Evolutionary conservation across 1,140 invertebrate species (phyloP).

Genomic region (Halesus radiatus): DNA sequence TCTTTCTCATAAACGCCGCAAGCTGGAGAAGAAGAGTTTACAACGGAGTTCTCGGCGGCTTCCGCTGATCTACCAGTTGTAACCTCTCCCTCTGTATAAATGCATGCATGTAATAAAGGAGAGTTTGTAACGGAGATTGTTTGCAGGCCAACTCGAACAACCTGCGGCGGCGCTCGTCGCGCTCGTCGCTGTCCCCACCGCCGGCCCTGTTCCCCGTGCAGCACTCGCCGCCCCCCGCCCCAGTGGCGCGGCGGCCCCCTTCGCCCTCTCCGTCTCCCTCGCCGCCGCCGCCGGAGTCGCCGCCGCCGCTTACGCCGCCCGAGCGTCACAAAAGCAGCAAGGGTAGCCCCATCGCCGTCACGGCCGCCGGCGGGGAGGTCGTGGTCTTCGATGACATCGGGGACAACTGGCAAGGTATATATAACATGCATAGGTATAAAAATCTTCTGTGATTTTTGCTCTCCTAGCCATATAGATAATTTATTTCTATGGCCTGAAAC

Average conservation of each 20-base stretch:
- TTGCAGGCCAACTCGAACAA: slow-evolving; percentile 54
- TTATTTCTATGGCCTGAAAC: too few species aligned
- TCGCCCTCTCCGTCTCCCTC: slow-evolving; percentile 63
- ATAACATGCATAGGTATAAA: too few species aligned
- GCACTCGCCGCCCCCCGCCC: slow-evolving; percentile 63
- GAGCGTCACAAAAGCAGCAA: slow-evolving; percentile 64
- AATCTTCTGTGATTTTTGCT: too few species aligned
- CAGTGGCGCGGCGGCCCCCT: slow-evolving; percentile 71
- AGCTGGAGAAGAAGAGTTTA: too few species aligned
- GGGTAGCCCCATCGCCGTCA: slow-evolving; percentile 70
- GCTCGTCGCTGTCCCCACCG: slow-evolving; percentile 43
- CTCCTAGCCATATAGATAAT: too few species aligned
- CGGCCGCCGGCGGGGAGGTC: slow-evolving; percentile 79
- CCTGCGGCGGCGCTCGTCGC: slow-evolving; percentile 41
- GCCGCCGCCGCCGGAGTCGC: slow-evolving; percentile 61
- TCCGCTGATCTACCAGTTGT: too few species aligned
- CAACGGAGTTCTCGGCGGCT: too few species aligned
- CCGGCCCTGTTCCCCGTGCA: slow-evolving; percentile 53
- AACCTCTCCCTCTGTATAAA: too few species aligned
- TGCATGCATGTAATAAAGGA: too few species aligned
- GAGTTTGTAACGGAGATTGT: too few species aligned
- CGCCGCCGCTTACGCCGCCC: slow-evolving; percentile 65
- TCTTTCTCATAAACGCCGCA: too few species aligned
- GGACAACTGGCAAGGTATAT: slow-evolving; percentile 79
- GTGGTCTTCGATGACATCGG: slow-evolving; percentile 88